A percentile compares a stretch with the other conserved stretches of the same genome.
Conservation (phyloP, 2,888 invertebrate genomes). For the Eupithecia exiguata region DNA sequence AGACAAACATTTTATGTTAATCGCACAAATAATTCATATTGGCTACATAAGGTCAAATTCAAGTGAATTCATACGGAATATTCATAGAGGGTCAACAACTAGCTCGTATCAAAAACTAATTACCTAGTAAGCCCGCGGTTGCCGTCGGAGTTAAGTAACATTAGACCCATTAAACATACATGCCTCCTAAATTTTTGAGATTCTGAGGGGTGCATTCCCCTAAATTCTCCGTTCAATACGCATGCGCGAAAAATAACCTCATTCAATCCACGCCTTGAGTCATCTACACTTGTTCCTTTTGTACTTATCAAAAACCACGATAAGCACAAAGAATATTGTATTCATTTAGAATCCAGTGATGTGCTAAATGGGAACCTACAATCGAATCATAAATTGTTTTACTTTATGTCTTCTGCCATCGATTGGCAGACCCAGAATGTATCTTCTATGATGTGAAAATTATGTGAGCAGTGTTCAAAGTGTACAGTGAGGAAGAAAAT, state of each 20-base stretch:
- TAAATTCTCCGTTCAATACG: constrained; percentile 58
- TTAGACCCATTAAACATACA: constrained; percentile 8
- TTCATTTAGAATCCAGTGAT: constrained; percentile 19
- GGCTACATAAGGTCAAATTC: neutral
- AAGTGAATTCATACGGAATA: neutral
- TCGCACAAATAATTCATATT: neutral
- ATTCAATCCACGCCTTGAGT: constrained; percentile 76
- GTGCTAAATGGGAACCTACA: constrained; percentile 41
- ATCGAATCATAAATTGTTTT: constrained; percentile 20
- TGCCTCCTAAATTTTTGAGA: constrained; percentile 8
- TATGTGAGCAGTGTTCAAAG: constrained; percentile 64
- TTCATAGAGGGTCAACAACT: neutral
- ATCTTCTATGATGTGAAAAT: constrained; percentile 54
- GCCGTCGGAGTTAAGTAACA: neutral
- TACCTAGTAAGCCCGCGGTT: neutral
- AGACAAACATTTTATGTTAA: no score
- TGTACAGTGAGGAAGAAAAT: constrained; percentile 71
- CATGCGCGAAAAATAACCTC: constrained; percentile 78
- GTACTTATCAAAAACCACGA: constrained; percentile 47
- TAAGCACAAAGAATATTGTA: constrained; percentile 33
- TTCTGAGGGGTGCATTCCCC: constrained; percentile 40
- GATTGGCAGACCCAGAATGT: constrained; percentile 42
- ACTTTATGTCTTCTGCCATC: constrained; percentile 26
- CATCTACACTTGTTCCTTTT: constrained; percentile 66
- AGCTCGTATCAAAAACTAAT: neutral